Evolutionary conservation across 2,888 invertebrate genomes (phyloP), one percentile per base, ranked within the genome.

Genomic region (Drosophila mimica): DNA sequence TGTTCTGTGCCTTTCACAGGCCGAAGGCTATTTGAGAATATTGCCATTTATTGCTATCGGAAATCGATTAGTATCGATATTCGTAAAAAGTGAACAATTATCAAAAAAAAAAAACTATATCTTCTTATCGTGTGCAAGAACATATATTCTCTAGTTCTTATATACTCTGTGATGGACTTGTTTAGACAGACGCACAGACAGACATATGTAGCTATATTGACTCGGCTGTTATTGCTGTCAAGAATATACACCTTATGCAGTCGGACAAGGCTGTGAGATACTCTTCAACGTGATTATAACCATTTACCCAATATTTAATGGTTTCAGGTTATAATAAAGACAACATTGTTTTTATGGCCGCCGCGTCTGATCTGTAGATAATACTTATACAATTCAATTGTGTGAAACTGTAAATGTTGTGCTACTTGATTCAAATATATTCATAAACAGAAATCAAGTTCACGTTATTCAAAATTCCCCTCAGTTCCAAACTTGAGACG

Each of bases 291-390:
- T 46, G 20, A 4, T 25, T 46, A 15, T 15, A 46, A 8, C 15
- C 25, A 4, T 25, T 8, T 25, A 15, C 4, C 8, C 8, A 46
- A 20, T 46, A 46, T 46, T 46, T 7, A 46, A 25, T 46, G 25
- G 8, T 25, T 11, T 46, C 25, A 25, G 25, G 8, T 25, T 46
- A 34, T 40, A 28, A 40, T 56, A 62, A 57, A 46, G 34, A 52
- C 43, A 57, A 58, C 13, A 20, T 20, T 70, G n/a, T 6, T 25
- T 48, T 48, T 31, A 46, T 66, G 40, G 34, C 43, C 36, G 43
- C 25, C 51, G 17, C 67, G 17, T 28, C 31, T 58, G n/a, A 34
- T 60, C 34, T 48, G 13, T 28, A 9, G 20, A 33, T 56, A 34
- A 49, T 25, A 11, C 15, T 28, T 28, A 46, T 58, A 48, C 40